Evolutionary conservation across 2,113 vertebrate genomes (phyloP).

Genomic region (Paralichthys olivaceus): DNA sequence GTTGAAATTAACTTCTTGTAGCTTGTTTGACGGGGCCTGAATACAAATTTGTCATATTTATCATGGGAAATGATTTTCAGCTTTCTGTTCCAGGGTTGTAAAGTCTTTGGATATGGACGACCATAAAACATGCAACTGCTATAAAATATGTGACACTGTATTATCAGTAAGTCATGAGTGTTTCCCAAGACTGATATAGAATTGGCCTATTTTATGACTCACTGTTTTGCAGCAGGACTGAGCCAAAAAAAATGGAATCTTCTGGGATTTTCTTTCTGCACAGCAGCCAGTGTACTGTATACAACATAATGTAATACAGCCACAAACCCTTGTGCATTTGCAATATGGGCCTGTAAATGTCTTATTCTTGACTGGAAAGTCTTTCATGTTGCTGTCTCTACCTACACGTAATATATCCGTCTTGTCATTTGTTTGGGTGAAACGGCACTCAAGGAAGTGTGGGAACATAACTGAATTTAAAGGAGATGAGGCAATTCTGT

Average conservation of each 20-base stretch:
- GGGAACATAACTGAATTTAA: constrained; percentile 10
- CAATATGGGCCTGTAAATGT: background rate
- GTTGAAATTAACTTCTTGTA: constrained; percentile 26
- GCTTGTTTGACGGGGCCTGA: constrained; percentile 22
- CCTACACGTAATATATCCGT: background rate
- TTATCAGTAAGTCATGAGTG: background rate
- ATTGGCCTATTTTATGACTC: background rate
- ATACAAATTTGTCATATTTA: constrained; percentile 13
- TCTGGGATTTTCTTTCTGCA: background rate
- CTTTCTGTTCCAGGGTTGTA: background rate
- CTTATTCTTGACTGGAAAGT: background rate
- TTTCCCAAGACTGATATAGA: constrained; percentile 18
- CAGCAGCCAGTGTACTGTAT: background rate
- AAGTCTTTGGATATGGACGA: background rate
- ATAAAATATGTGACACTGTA: background rate
- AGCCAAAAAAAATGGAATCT: background rate
- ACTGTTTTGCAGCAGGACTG: background rate
- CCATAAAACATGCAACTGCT: background rate
- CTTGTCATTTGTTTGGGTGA: constrained; percentile 1
- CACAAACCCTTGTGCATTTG: constrained; percentile 13
- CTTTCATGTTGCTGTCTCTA: constrained; percentile 1
- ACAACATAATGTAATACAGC: background rate
- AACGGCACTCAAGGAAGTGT: background rate
- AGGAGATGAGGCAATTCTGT: background rate
- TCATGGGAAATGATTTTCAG: constrained; percentile 11